phyloP scores from a whole-genome alignment of 2,113 vertebrate genomes.

The Alectura lathami region DNA sequence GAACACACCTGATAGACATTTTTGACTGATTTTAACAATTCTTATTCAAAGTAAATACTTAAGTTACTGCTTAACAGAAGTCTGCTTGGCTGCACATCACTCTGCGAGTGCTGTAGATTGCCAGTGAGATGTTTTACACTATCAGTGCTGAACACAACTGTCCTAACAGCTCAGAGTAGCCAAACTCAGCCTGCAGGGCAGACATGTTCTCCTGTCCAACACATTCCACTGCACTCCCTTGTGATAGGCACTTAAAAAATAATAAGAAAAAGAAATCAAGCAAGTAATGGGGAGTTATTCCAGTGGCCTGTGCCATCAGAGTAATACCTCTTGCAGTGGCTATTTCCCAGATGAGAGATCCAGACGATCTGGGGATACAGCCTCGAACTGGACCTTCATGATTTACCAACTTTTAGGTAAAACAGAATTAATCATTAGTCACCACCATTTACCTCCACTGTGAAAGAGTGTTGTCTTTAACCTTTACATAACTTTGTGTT shows the following conservation, averaged over 20 bases:
- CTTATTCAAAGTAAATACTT: background rate
- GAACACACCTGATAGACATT: background rate
- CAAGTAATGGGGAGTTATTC: background rate
- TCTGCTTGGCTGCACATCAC: background rate
- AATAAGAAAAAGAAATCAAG: background rate
- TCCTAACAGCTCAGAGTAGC: background rate
- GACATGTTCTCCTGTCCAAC: background rate
- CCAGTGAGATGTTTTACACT: background rate
- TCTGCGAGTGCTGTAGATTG: background rate
- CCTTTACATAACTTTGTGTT: background rate
- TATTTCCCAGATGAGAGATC: background rate
- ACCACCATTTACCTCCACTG: background rate
- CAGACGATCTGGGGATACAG: background rate
- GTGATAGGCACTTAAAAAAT: background rate
- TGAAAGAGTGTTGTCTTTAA: background rate
- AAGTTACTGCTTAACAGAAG: background rate
- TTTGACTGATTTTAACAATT: background rate
- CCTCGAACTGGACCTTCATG: background rate
- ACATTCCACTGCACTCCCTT: background rate
- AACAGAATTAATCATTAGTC: background rate
- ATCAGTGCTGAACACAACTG: background rate
- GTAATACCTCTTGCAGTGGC: background rate
- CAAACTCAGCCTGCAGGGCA: background rate
- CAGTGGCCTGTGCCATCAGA: background rate
- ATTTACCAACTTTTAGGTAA: background rate